Evolutionary conservation across 2,888 invertebrate genomes (phyloP).

Genomic region (Caenorhabditis imperialis): DNA sequence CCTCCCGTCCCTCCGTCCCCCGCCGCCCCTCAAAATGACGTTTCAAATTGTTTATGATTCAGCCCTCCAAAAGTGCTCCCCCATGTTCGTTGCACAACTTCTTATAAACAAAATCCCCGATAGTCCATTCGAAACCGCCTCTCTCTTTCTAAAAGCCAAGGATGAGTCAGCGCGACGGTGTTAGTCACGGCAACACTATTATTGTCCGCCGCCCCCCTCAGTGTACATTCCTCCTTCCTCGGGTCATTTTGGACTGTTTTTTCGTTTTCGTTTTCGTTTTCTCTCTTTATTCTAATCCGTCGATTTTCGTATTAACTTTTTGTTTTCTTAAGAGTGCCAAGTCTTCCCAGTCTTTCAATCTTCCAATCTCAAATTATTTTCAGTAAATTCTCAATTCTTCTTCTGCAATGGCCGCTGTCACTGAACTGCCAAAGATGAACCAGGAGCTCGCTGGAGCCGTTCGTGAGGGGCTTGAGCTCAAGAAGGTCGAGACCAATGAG

Average conservation of each 20-base stretch:
- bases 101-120: slow-evolving; percentile 42
- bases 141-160: no score
- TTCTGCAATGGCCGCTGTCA: slow-evolving; percentile 53
- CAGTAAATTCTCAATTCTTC: background rate
- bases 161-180: no score
- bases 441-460: slow-evolving; percentile 58
- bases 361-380: no score
- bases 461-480: slow-evolving; percentile 64
- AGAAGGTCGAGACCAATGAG: slow-evolving; percentile 73
- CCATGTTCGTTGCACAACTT: slow-evolving; percentile 11
- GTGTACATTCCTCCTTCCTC: no score
- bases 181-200: slow-evolving; percentile 27
- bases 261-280: slow-evolving; percentile 9
- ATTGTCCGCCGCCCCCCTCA: slow-evolving; percentile 25
- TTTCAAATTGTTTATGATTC: slow-evolving; percentile 40
- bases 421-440: slow-evolving; percentile 67
- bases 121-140: no score
- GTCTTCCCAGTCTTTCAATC: no score
- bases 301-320: slow-evolving; percentile 2
- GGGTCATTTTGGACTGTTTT: no score
- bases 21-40: slow-evolving; percentile 17
- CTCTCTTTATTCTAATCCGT: slow-evolving; percentile 10
- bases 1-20: background rate
- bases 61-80: slow-evolving; percentile 15
- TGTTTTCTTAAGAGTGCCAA: no score